Evolutionary conservation across 2,797 vertebrate genomes (phyloP).

Genomic region (Crocodylus rhombifer): DNA sequence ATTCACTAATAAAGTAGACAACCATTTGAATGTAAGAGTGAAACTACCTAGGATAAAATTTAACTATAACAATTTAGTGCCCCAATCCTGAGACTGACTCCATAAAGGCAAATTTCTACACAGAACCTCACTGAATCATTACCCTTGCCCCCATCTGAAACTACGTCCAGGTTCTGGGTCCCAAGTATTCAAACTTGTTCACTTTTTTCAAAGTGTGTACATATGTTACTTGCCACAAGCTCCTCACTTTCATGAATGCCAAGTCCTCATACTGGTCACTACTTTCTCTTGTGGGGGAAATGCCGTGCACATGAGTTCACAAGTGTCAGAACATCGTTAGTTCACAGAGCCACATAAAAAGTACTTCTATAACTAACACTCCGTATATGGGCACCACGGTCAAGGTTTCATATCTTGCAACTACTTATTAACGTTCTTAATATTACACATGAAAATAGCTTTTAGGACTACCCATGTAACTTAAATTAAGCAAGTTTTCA

Average conservation of each 20-base stretch:
- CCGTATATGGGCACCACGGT: background rate
- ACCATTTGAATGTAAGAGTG: rapidly evolving
- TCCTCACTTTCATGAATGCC: background rate
- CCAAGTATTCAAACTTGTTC: background rate
- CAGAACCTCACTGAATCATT: background rate
- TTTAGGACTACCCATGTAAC: too few relatives aligned
- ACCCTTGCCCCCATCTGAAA: background rate
- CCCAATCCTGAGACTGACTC: too few relatives aligned
- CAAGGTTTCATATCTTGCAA: background rate
- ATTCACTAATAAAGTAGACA: background rate
- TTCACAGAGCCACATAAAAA: background rate
- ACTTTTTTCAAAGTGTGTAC: background rate
- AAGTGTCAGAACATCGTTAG: background rate
- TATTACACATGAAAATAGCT: background rate
- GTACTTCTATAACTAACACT: background rate
- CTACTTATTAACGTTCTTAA: background rate
- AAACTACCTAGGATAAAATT: background rate
- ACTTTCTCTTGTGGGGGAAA: background rate
- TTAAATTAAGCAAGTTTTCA: background rate
- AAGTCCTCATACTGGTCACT: background rate
- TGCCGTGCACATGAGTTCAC: background rate
- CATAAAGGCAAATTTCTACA: background rate
- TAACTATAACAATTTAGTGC: background rate
- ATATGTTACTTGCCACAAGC: background rate
- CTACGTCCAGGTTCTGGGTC: background rate